Evolutionary conservation across 2,888 invertebrate species (phyloP).

Genomic region (Conchocele bisecta): DNA sequence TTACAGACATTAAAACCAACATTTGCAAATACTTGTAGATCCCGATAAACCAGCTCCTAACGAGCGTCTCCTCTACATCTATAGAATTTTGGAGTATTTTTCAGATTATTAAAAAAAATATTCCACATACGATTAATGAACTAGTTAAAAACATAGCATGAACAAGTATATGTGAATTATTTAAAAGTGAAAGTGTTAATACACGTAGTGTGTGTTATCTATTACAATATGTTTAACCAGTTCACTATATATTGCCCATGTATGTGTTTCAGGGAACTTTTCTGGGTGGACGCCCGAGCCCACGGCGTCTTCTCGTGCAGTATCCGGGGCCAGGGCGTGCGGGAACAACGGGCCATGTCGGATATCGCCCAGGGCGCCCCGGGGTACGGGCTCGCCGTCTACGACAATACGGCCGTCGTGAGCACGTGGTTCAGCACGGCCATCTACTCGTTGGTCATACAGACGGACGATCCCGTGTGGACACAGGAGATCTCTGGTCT

Average conservation of each 20-base stretch:
- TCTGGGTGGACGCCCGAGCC: conserved; percentile 77
- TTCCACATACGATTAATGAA: too few species aligned
- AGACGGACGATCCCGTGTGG: conserved; percentile 66
- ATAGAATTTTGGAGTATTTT: too few species aligned
- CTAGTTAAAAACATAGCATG: too few species aligned
- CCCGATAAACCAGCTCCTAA: too few species aligned
- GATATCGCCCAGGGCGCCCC: conserved; percentile 60
- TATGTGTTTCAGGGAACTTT: conserved; percentile 70
- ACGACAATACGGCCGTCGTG: conserved; percentile 73
- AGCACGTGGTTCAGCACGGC: conserved; percentile 70
- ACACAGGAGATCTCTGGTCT: conserved; percentile 62
- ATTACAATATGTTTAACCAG: too few species aligned
- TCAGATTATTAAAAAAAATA: too few species aligned
- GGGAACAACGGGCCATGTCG: conserved; percentile 61
- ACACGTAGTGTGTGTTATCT: too few species aligned
- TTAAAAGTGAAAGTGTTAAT: too few species aligned
- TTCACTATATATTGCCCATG: not conserved
- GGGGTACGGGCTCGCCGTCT: conserved; percentile 73
- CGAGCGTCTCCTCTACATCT: too few species aligned
- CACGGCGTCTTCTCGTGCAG: conserved; percentile 71
- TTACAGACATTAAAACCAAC: too few species aligned
- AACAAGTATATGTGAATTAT: too few species aligned
- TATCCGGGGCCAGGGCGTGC: conserved; percentile 66
- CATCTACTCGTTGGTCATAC: conserved; percentile 64
- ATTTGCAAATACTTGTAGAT: too few species aligned